Conservation (phyloP, 2,888 invertebrate species). For the Clistopyga incitator region DNA sequence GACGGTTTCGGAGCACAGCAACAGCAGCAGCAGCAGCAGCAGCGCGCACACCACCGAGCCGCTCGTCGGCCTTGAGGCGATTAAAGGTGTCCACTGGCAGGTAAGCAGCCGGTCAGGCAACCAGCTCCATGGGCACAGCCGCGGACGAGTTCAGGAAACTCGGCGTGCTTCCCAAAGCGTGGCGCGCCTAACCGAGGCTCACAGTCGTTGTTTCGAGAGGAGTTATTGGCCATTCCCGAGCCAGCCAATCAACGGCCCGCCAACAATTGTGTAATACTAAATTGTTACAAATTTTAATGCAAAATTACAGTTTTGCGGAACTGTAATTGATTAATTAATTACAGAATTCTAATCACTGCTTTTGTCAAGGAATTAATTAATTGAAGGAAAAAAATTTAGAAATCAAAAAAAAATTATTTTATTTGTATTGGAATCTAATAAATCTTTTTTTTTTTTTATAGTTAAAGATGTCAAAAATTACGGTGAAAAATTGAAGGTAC, state of each 20-base stretch:
- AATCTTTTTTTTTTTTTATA: too few relatives aligned
- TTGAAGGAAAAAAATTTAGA: too few relatives aligned
- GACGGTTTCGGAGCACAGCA: conserved; percentile 28
- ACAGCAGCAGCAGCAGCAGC: conserved; percentile 5
- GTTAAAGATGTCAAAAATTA: too few relatives aligned
- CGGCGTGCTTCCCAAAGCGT: conserved; percentile 74
- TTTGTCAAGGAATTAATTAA: too few relatives aligned
- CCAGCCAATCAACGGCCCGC: background rate
- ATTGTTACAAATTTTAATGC: background rate
- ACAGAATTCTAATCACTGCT: too few relatives aligned
- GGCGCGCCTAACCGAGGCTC: conserved; percentile 30
- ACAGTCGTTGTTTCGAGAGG: conserved; percentile 23
- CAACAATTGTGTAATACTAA: background rate
- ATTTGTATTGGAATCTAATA: too few relatives aligned
- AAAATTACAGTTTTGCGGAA: background rate
- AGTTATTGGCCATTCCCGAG: background rate
- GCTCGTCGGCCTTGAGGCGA: conserved; percentile 78
- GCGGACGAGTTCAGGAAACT: conserved; percentile 76
- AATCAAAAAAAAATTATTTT: too few relatives aligned
- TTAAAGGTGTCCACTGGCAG: conserved; percentile 73
- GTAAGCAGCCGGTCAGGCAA: conserved; percentile 61
- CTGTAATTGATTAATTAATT: too few relatives aligned
- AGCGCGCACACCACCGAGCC: conserved; percentile 64
- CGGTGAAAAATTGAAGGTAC: too few relatives aligned
- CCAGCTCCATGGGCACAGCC: conserved; percentile 28